Evolutionary conservation across 2,888 invertebrate genomes (phyloP), one percentile per base, ranked within the genome.

Genomic region (Ecliptopera silaceata): DNA sequence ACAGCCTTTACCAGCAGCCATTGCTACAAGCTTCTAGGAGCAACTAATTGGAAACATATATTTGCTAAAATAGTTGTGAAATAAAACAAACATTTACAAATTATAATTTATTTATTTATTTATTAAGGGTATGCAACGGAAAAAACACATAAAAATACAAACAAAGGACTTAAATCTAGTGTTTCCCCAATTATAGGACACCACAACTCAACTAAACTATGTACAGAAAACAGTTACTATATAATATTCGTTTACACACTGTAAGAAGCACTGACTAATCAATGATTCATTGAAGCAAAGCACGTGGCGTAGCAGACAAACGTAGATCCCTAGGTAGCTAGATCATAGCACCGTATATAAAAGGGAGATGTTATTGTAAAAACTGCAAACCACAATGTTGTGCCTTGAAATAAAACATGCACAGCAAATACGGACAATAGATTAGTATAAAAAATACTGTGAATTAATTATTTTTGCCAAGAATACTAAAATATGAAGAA

Each of bases 201-300:
- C n/a, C n/a, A n/a, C n/a, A n/a, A n/a, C n/a, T n/a, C n/a, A n/a
- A n/a, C n/a, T n/a, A n/a, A n/a, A n/a, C n/a, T n/a, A 22, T 22
- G 6, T 22, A 22, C 6, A 22, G 6, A 22, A 22, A 22, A 22
- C 6, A 22, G 22, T 4, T 22, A 22, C 22, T 6, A 34, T 32
- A 4, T 4, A 11, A 29, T 3, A 32, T 32, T 3, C 12, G 3
- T 29, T 57, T 34, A 45, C 52, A 32, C 15, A 13, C 22, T 42
- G 13, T 46, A 32, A 36, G 29, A 36, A 47, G 12, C 44, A 61
- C 64, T 69, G 66, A 73, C 61, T 70, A 70, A 72, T 63, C 61
- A 64, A 69, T 76, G 77, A 75, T 69, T 75, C 74, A 77, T 74
- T 71, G 63, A 66, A 34, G 56, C 50, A 56, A 52, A 67, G 65